Conservation (phyloP, 2,113 vertebrate species). For the Strix aluco region DNA sequence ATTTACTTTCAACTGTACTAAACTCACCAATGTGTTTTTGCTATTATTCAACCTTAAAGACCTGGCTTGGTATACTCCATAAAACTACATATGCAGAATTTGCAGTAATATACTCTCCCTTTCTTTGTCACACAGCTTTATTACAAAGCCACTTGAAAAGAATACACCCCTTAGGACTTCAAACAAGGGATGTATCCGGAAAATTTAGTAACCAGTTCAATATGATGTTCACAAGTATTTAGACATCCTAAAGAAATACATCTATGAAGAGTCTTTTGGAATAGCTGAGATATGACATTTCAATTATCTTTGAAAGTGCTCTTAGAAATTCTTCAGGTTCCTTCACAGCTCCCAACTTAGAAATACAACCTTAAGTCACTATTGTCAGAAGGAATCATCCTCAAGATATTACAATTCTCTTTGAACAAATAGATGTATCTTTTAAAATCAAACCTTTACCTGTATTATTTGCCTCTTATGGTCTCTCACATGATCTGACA, state of each 20-base stretch:
- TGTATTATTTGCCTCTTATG: background rate
- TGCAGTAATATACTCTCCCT: background rate
- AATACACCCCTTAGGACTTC: background rate
- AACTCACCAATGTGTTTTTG: background rate
- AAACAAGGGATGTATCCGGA: background rate
- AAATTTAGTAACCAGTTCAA: background rate
- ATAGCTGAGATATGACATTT: background rate
- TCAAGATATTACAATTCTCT: background rate
- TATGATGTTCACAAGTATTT: background rate
- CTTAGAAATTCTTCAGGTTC: background rate
- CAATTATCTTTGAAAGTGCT: background rate
- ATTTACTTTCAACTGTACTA: background rate
- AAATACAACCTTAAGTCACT: background rate
- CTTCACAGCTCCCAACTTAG: background rate
- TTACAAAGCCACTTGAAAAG: background rate
- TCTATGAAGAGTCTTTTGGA: background rate
- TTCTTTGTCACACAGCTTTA: background rate
- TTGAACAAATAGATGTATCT: background rate
- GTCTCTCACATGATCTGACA: background rate
- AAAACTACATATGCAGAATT: background rate
- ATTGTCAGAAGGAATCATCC: background rate
- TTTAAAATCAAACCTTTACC: background rate
- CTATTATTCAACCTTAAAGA: background rate
- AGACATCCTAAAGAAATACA: background rate
- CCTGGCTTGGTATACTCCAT: rapidly evolving